These are phyloP conservation scores for Hyles lineata DNA, from an alignment of 2,888 invertebrate genomes.

Conservation along the genomic window DNA sequence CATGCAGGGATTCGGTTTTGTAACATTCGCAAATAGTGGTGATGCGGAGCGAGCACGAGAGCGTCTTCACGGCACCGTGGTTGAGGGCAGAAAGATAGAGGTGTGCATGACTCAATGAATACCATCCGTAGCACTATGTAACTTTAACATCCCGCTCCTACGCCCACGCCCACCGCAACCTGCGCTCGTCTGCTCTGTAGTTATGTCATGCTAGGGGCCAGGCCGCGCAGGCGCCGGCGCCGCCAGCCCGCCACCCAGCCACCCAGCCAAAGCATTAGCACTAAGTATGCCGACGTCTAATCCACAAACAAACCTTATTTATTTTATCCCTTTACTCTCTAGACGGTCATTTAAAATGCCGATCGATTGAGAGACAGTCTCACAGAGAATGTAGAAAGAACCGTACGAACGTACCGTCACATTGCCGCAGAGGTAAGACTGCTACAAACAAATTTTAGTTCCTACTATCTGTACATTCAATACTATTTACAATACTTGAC, in stretches of 20 bases:
- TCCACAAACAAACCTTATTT: slow-evolving; percentile 84
- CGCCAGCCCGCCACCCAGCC: slow-evolving; percentile 34
- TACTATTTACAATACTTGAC: slow-evolving; percentile 18
- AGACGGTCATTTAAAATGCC: slow-evolving; percentile 88
- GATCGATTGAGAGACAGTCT: slow-evolving; percentile 84
- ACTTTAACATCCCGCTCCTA: slow-evolving; percentile 87
- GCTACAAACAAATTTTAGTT: slow-evolving; percentile 70
- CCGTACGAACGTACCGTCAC: slow-evolving; percentile 83
- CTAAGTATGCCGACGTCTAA: slow-evolving; percentile 77
- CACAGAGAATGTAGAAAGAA: slow-evolving; percentile 85
- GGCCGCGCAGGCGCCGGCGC: slow-evolving; percentile 52
- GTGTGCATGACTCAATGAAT: slow-evolving; percentile 96
- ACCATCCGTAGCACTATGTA: slow-evolving; percentile 86
- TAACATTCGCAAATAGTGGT: slow-evolving; percentile 99
- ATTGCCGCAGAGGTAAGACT: slow-evolving; percentile 82
- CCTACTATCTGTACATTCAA: slow-evolving; percentile 55
- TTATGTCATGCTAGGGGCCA: slow-evolving; percentile 80
- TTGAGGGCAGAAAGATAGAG: slow-evolving; percentile 99
- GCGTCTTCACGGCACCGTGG: slow-evolving; percentile 99
- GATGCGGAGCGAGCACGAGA: slow-evolving; percentile 99
- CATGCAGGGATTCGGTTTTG: slow-evolving; percentile 99
- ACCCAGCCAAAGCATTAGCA: slow-evolving; percentile 61
- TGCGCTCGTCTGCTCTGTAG: slow-evolving; percentile 85
- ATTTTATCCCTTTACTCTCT: slow-evolving; percentile 87
- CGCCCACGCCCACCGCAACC: slow-evolving; percentile 82